Percentiles rank a stretch among this genome's conserved stretches.
phyloP scores from a whole-genome alignment of 2,888 invertebrate species.

The Trisateles emortualis region DNA sequence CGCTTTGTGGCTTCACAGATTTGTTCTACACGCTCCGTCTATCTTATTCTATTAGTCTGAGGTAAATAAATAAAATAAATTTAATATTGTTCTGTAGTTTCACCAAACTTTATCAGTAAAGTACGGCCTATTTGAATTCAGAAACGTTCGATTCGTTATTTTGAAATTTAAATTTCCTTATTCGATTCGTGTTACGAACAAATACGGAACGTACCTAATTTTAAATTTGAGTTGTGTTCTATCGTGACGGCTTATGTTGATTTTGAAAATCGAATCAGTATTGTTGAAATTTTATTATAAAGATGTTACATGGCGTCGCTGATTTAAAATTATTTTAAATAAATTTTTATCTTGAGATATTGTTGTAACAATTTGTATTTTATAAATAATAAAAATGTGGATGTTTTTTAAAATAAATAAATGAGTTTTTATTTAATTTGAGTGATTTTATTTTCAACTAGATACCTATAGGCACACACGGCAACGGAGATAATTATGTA shows the following conservation, averaged over 20 bases:
- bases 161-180: constrained; percentile 29
- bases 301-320: constrained; percentile 9
- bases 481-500: too few species aligned
- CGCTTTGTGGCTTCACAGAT: too few species aligned
- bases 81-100: too few species aligned
- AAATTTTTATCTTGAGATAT: background rate
- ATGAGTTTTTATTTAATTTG: too few species aligned
- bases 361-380: too few species aligned
- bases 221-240: constrained; percentile 26
- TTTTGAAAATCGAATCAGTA: constrained; percentile 24
- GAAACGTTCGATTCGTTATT: constrained; percentile 12
- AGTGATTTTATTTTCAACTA: too few species aligned
- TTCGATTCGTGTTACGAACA: constrained; percentile 20
- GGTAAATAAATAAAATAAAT: too few species aligned
- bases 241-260: constrained; percentile 16
- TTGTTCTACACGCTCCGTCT: too few species aligned
- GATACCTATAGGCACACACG: too few species aligned
- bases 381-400: too few species aligned
- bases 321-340: background rate
- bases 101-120: background rate
- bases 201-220: constrained; percentile 18
- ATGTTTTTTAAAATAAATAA: too few species aligned
- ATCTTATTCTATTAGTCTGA: too few species aligned
- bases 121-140: constrained; percentile 6
- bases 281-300: constrained; percentile 5